These are phyloP conservation scores for Theretra japonica DNA, from an alignment of 2,888 invertebrate species.

Conservation along the genomic window DNA sequence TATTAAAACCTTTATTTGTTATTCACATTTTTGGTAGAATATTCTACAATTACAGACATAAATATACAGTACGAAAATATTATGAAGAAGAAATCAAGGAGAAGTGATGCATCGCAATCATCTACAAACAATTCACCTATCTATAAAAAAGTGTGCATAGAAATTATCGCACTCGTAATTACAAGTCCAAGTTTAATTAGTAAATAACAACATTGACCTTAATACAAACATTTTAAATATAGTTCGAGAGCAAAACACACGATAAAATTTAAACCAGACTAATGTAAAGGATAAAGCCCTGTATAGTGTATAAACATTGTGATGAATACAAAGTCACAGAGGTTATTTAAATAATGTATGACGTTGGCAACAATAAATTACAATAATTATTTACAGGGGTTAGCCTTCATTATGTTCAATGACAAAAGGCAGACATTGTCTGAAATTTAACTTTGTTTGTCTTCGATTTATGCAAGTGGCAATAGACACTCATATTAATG, in stretches of 20 bases:
- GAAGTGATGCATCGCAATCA: no score
- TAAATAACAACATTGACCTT: neutral
- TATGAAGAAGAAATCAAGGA: no score
- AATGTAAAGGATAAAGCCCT: neutral
- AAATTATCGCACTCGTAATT: no score
- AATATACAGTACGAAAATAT: no score
- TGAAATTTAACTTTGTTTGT: neutral
- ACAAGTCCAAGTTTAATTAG: neutral
- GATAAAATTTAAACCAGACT: neutral
- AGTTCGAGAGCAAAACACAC: neutral
- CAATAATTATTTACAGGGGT: neutral
- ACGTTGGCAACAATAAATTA: slow-evolving; percentile 7
- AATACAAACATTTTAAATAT: neutral
- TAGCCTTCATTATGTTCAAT: slow-evolving; percentile 1
- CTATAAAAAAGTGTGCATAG: no score
- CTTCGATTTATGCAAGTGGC: neutral
- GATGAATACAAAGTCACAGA: neutral
- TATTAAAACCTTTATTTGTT: no score
- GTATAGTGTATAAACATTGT: neutral
- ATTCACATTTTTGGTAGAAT: no score
- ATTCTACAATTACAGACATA: no score
- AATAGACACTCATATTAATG: neutral
- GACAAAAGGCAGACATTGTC: neutral
- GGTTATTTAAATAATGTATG: neutral
- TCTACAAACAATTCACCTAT: no score